phyloP scores from a whole-genome alignment of 2,113 vertebrate species.

The Myotis lucifugus region DNA sequence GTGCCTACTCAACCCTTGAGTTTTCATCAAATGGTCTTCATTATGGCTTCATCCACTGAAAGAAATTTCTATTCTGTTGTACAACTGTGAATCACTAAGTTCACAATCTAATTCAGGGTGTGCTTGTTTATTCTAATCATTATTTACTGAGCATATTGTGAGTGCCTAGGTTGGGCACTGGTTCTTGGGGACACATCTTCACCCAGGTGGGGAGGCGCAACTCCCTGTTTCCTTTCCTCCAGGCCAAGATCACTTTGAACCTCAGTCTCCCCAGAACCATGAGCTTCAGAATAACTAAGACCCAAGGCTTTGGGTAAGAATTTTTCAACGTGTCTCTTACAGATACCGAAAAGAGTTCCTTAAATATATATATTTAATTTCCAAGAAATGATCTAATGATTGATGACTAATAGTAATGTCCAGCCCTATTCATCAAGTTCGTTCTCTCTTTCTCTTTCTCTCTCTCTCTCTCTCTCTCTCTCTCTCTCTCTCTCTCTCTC shows the following conservation, averaged over 20 bases:
- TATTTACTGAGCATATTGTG: not conserved
- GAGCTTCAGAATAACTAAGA: not conserved
- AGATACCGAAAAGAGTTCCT: not conserved
- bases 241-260: not conserved
- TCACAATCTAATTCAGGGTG: not conserved
- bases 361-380: not conserved
- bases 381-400: not conserved
- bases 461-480: too few species aligned
- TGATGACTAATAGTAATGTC: not conserved
- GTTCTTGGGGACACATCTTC: not conserved
- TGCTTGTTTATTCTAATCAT: not conserved
- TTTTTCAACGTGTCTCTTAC: not conserved
- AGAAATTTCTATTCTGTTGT: not conserved
- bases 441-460: too few species aligned
- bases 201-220: not conserved
- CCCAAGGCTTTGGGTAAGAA: not conserved
- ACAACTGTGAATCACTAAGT: not conserved
- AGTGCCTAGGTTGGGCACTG: not conserved
- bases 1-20: not conserved
- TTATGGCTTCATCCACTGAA: not conserved
- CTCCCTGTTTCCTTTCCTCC: not conserved
- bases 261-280: not conserved
- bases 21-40: not conserved
- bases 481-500: too few species aligned
- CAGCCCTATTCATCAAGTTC: not conserved